A percentile compares a stretch with the other conserved stretches of the same genome.
Conservation (phyloP, 2,113 vertebrate genomes). For the Dicrurus megarhynchus region DNA sequence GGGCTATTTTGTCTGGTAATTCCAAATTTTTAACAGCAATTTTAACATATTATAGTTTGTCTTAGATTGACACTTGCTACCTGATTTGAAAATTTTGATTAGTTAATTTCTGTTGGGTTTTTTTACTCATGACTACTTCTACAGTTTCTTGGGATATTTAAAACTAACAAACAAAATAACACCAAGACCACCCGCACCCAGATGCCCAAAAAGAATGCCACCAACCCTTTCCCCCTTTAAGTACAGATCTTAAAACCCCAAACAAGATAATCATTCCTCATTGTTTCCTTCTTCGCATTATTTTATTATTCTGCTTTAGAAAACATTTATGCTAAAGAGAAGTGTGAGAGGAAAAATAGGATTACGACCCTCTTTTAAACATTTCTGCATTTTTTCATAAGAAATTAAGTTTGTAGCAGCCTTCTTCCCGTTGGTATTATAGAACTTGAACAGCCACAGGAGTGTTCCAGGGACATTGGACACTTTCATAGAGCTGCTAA, state of each 20-base stretch:
- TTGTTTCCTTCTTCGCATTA: neutral
- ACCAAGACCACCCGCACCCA: neutral
- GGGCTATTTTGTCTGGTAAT: neutral
- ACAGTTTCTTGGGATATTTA: neutral
- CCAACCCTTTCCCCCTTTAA: neutral
- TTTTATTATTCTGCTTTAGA: neutral
- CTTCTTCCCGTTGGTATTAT: neutral
- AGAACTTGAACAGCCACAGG: neutral
- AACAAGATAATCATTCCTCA: neutral
- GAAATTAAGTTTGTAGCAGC: neutral
- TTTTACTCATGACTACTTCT: neutral
- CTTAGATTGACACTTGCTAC: neutral
- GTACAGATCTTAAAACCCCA: neutral
- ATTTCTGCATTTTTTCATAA: neutral
- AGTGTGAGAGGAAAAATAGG: neutral
- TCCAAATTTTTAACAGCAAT: neutral
- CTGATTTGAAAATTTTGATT: neutral
- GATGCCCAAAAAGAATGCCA: neutral
- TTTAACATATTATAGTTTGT: neutral
- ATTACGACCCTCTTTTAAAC: neutral
- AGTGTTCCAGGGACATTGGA: neutral
- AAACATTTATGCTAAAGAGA: neutral
- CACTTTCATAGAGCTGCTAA: too few species aligned
- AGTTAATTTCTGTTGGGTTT: neutral
- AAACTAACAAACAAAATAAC: neutral